phyloP scores from a whole-genome alignment of 1,140 invertebrate species.

The Heterodera schachtii region DNA sequence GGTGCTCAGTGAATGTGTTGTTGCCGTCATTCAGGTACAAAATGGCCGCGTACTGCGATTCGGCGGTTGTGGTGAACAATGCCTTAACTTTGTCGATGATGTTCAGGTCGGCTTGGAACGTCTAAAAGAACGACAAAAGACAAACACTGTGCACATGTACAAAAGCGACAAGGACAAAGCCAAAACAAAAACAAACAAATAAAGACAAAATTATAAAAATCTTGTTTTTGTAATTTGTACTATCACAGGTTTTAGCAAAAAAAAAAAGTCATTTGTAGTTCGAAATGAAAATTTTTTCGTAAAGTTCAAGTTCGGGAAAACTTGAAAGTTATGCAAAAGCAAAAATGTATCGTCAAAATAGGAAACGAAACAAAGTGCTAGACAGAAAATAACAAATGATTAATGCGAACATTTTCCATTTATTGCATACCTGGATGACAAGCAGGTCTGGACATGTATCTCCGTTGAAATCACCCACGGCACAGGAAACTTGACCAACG shows the following conservation, averaged over 20 bases:
- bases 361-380: too few relatives aligned
- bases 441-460: constrained; percentile 56
- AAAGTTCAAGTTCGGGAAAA: too few relatives aligned
- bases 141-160: background rate
- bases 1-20: constrained; percentile 9
- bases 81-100: constrained; percentile 28
- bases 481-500: constrained; percentile 45
- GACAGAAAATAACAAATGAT: background rate
- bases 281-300: too few relatives aligned
- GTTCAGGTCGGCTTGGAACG: constrained; percentile 5
- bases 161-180: background rate
- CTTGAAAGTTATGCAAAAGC: too few relatives aligned
- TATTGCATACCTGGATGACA: constrained; percentile 45
- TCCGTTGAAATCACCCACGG: constrained; percentile 62
- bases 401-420: background rate
- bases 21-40: constrained; percentile 15
- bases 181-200: background rate
- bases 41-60: background rate
- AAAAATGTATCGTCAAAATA: too few relatives aligned
- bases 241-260: too few relatives aligned
- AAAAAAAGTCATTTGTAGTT: too few relatives aligned
- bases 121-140: background rate
- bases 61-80: background rate
- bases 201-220: background rate
- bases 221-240: too few relatives aligned